Conservation (phyloP, 1,140 invertebrate species). For the Steinernema feltiae region DNA sequence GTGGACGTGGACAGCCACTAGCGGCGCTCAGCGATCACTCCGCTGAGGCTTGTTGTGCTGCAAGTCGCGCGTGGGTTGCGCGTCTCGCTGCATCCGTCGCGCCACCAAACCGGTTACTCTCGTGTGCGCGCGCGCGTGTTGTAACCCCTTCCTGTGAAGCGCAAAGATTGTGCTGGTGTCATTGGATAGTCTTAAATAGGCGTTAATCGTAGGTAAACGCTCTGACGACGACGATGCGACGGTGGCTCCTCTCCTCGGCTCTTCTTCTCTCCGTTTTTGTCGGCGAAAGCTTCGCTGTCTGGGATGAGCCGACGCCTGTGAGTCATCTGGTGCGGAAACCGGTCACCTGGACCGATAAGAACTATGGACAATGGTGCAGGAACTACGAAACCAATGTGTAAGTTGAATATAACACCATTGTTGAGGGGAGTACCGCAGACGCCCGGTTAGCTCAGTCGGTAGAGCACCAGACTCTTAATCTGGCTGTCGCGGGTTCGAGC, state of each 20-base stretch:
- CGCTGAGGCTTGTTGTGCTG: too few species aligned
- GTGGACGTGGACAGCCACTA: background rate
- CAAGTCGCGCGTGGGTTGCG: background rate
- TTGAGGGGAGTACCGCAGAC: too few species aligned
- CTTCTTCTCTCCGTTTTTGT: background rate
- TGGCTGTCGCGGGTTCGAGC: too few species aligned
- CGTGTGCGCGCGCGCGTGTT: background rate
- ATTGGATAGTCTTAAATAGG: background rate
- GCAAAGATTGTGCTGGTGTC: background rate
- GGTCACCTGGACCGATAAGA: background rate
- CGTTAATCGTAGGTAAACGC: background rate
- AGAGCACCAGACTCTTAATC: too few species aligned
- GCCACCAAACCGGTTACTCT: background rate
- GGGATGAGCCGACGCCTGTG: background rate
- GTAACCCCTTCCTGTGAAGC: background rate
- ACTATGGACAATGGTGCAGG: slow-evolving; percentile 2
- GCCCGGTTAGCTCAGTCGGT: background rate
- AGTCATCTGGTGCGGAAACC: background rate
- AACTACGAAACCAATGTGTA: slow-evolving; percentile 1
- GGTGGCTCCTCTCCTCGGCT: background rate
- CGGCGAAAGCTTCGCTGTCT: background rate
- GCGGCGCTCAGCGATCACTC: too few species aligned
- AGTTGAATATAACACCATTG: background rate
- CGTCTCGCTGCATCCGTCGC: background rate
- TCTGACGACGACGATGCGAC: background rate